These are phyloP conservation scores for Polydrusus pterygomalis DNA, from an alignment of 2,888 invertebrate species.

Conservation along the genomic window DNA sequence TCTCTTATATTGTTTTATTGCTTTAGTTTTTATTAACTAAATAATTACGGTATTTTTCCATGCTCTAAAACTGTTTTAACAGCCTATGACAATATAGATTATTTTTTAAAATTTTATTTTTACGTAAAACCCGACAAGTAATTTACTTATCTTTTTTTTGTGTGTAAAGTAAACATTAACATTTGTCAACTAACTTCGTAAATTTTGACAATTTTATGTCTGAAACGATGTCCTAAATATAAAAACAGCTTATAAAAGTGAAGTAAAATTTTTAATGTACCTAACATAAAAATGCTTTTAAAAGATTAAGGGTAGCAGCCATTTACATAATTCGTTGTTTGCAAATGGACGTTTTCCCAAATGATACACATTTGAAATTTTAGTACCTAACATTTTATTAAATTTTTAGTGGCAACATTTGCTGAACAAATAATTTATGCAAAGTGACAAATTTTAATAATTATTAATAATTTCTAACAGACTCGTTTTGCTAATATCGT, in stretches of 20 bases:
- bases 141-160: too few species aligned
- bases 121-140: too few species aligned
- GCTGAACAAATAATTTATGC: not conserved
- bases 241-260: conserved; percentile 21
- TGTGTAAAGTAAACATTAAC: not conserved
- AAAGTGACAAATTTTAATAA: not conserved
- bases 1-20: too few species aligned
- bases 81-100: too few species aligned
- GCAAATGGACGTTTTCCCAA: conserved; percentile 7
- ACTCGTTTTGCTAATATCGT: too few species aligned
- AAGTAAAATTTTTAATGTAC: conserved; percentile 10
- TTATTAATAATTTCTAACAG: too few species aligned
- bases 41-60: too few species aligned
- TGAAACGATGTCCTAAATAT: conserved; percentile 14
- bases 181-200: not conserved
- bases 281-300: conserved; percentile 19
- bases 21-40: too few species aligned
- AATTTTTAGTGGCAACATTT: conserved; percentile 8
- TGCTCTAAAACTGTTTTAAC: too few species aligned
- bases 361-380: conserved; percentile 14
- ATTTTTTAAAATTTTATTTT: too few species aligned
- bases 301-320: conserved; percentile 7
- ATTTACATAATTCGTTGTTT: conserved; percentile 15
- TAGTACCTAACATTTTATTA: conserved; percentile 1
- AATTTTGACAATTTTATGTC: conserved; percentile 9